Conservation (phyloP, 2,888 invertebrate species). For the Didymodactylos carnosus region DNA sequence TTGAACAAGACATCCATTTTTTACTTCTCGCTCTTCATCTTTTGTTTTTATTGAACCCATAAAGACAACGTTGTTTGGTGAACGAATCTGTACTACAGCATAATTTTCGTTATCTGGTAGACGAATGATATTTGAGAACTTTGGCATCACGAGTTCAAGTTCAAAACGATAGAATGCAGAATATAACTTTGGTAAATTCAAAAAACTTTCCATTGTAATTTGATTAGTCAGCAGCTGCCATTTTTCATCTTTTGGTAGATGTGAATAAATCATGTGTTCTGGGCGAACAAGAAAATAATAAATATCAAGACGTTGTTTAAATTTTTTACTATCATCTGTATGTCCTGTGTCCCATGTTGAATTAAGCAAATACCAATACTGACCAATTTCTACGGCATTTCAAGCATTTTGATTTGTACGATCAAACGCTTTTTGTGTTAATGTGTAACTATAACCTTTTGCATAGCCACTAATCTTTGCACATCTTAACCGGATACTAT, state of each 20-base stretch:
- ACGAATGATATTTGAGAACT: neutral
- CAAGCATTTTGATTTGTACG: slow-evolving; percentile 7
- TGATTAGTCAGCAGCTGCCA: neutral
- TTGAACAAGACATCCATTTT: no score
- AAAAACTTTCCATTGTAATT: neutral
- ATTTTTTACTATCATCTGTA: neutral
- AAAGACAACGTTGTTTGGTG: neutral
- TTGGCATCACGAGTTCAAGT: neutral
- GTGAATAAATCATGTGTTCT: neutral
- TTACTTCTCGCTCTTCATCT: no score
- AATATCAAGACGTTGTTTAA: neutral
- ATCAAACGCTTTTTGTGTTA: neutral
- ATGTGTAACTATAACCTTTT: neutral
- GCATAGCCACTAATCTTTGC: neutral
- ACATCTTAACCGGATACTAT: neutral
- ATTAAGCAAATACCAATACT: slow-evolving; percentile 7
- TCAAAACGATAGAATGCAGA: neutral
- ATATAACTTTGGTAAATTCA: neutral
- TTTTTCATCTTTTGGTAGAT: neutral
- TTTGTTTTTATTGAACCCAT: neutral
- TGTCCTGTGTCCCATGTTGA: slow-evolving; percentile 3
- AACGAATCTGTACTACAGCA: neutral
- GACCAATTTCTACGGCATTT: slow-evolving; percentile 1
- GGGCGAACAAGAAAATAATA: slow-evolving; percentile 2
- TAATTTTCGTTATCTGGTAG: neutral